Conservation (phyloP, 2,797 vertebrate species). For the Acipenser ruthenus region DNA sequence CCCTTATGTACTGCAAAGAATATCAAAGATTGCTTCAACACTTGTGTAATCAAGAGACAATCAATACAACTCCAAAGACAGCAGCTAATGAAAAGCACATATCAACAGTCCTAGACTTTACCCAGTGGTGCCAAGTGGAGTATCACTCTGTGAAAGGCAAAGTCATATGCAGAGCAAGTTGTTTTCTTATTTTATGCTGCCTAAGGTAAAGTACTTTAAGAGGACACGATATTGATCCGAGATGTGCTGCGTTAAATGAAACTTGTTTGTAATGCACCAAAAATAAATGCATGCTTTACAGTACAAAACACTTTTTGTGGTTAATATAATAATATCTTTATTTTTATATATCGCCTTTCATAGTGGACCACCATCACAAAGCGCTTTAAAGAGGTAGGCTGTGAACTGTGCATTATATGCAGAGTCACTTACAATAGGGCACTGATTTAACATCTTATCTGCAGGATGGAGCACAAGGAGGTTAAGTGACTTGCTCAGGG, state of each 20-base stretch:
- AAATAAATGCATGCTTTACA: conserved; percentile 26
- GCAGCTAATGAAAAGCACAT: too few relatives aligned
- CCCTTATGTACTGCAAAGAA: neutral
- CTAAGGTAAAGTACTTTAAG: neutral
- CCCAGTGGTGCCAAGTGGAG: too few relatives aligned
- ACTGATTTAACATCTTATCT: conserved; percentile 24
- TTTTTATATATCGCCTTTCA: neutral
- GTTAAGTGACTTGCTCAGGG: conserved; percentile 15
- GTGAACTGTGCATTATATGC: conserved; percentile 16
- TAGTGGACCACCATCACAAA: neutral
- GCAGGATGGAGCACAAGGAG: conserved; percentile 10
- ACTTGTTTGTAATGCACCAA: conserved; percentile 33
- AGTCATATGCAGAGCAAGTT: neutral
- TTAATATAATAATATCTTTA: neutral
- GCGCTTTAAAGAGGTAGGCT: conserved; percentile 11
- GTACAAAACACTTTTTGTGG: conserved; percentile 18
- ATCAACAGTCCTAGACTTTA: too few relatives aligned
- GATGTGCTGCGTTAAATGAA: conserved; percentile 22
- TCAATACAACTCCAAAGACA: too few relatives aligned
- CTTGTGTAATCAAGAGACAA: too few relatives aligned
- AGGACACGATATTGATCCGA: conserved; percentile 26
- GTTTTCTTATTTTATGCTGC: neutral
- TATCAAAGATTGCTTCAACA: too few relatives aligned
- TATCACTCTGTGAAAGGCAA: too few relatives aligned
- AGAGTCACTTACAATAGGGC: conserved; percentile 19